Percentiles rank a stretch among this genome's conserved stretches.
These are phyloP conservation scores for Tympanuchus pallidicinctus DNA, from an alignment of 2,113 vertebrate species.

Conservation along the genomic window DNA sequence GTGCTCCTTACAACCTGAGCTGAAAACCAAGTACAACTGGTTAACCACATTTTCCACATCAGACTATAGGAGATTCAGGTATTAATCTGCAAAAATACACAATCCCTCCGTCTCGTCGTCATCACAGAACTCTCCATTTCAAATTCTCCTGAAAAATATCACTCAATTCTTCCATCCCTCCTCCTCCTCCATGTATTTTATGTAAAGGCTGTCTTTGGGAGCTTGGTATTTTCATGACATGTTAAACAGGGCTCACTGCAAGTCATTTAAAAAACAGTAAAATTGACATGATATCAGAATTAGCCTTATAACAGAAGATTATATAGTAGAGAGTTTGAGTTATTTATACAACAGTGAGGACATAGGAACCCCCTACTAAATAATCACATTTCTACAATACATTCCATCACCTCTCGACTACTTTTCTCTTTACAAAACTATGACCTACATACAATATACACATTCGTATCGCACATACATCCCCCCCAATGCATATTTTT, in stretches of 20 bases:
- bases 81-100: conserved; percentile 52
- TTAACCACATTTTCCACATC: conserved; percentile 55
- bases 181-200: conserved; percentile 24
- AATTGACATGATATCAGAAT: conserved; percentile 81
- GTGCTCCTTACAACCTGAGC: neutral
- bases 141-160: conserved; percentile 20
- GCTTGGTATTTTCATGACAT: conserved; percentile 74
- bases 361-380: conserved; percentile 76
- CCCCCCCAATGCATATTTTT: conserved; percentile 79
- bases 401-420: conserved; percentile 76
- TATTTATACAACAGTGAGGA: conserved; percentile 76
- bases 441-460: conserved; percentile 77
- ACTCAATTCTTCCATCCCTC: neutral
- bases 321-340: conserved; percentile 76
- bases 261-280: conserved; percentile 66
- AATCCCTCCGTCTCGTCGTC: conserved; percentile 54
- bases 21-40: conserved; percentile 42
- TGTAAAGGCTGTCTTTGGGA: conserved; percentile 76
- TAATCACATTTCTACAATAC: conserved; percentile 79
- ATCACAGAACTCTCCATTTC: conserved; percentile 19
- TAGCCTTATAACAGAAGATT: conserved; percentile 80
- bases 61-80: conserved; percentile 15
- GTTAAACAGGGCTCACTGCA: conserved; percentile 71
- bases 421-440: conserved; percentile 76
- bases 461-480: conserved; percentile 79